Conservation (phyloP, 2,888 invertebrate genomes). For the Patella depressa region DNA sequence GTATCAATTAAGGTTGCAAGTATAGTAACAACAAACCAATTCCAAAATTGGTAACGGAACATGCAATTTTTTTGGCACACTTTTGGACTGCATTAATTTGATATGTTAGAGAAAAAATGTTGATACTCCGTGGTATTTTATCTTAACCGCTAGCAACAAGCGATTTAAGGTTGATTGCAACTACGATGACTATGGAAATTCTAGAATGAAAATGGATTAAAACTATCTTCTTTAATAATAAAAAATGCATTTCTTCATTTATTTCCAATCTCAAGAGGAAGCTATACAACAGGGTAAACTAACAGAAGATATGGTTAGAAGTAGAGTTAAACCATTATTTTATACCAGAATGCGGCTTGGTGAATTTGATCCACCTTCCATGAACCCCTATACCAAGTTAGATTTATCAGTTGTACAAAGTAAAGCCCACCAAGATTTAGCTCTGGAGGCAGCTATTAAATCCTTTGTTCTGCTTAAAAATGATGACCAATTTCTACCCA, state of each 20-base stretch:
- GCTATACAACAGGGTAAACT: conserved; percentile 46
- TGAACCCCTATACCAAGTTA: conserved; percentile 59
- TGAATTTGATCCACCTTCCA: conserved; percentile 60
- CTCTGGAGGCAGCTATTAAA: conserved; percentile 52
- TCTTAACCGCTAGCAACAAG: too few relatives aligned
- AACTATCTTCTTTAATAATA: too few relatives aligned
- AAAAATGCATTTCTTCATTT: not conserved
- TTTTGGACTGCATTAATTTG: too few relatives aligned
- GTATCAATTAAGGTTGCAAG: too few relatives aligned
- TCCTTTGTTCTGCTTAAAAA: conserved; percentile 58
- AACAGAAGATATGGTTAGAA: conserved; percentile 40
- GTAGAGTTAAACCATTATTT: conserved; percentile 56
- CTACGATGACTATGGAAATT: too few relatives aligned
- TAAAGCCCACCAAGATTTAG: conserved; percentile 40
- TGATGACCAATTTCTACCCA: conserved; percentile 36
- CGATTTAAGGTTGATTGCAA: too few relatives aligned
- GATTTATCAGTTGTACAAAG: conserved; percentile 46
- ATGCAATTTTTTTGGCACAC: too few relatives aligned
- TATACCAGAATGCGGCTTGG: conserved; percentile 62
- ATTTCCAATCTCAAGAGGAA: conserved; percentile 25
- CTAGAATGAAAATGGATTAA: too few relatives aligned
- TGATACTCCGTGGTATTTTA: too few relatives aligned
- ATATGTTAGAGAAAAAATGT: too few relatives aligned
- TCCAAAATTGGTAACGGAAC: too few relatives aligned
- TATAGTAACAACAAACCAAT: too few relatives aligned